Evolutionary conservation across 37 sponge, comb jelly and placozoan species (phyloP).

Genomic region (Spongilla lacustris): DNA sequence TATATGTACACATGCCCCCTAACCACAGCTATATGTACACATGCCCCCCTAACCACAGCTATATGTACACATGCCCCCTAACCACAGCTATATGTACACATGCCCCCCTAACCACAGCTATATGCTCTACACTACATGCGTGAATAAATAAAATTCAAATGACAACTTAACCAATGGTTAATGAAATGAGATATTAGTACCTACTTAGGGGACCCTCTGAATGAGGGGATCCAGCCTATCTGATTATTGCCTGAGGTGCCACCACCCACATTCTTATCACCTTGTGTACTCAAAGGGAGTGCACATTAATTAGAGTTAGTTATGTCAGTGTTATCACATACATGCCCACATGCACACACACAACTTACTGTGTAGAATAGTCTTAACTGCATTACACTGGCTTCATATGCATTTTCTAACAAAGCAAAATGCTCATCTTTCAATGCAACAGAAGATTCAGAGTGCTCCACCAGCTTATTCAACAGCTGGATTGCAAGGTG

Average conservation of each 20-base stretch:
- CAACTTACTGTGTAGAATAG: constrained; percentile 42
- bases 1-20: neutral
- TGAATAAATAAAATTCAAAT: too few relatives aligned
- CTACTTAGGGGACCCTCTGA: too few relatives aligned
- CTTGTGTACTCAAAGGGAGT: too few relatives aligned
- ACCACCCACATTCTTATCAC: too few relatives aligned
- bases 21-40: neutral
- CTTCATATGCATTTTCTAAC: constrained; percentile 49
- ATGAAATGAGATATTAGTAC: too few relatives aligned
- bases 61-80: neutral
- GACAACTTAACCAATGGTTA: too few relatives aligned
- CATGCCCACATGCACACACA: too few relatives aligned
- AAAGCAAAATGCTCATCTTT: constrained; percentile 47
- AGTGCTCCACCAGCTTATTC: neutral
- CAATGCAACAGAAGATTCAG: neutral
- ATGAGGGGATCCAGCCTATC: too few relatives aligned
- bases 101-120: neutral
- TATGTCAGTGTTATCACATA: too few relatives aligned
- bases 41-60: neutral
- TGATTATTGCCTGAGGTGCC: too few relatives aligned
- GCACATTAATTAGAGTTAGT: too few relatives aligned
- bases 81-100: neutral
- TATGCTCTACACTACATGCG: too few relatives aligned
- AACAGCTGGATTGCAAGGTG: constrained; percentile 47
- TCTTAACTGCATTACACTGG: constrained; percentile 34